These are phyloP conservation scores for Biston stratarius DNA, from an alignment of 2,888 invertebrate genomes.

Conservation along the genomic window DNA sequence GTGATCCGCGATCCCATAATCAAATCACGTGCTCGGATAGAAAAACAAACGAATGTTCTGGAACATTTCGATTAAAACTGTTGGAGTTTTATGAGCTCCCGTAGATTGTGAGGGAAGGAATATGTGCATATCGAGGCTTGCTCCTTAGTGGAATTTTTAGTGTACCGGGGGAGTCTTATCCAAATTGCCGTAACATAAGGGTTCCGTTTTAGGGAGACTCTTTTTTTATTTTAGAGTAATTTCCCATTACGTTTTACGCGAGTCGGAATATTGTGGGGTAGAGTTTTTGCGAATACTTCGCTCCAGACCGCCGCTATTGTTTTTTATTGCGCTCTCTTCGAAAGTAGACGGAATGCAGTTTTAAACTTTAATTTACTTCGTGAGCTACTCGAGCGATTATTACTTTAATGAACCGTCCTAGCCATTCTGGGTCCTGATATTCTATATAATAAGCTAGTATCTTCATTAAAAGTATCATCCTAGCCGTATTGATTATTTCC, in stretches of 20 bases:
- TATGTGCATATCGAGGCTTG: constrained; percentile 75
- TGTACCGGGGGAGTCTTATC: constrained; percentile 76
- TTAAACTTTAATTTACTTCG: constrained; percentile 44
- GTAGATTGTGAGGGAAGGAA: constrained; percentile 60
- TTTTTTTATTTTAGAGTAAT: constrained; percentile 83
- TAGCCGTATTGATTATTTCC: constrained; percentile 24
- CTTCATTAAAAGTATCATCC: constrained; percentile 30
- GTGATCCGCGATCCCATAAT: constrained; percentile 41
- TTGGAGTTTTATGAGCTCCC: constrained; percentile 67
- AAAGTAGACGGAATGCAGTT: constrained; percentile 40
- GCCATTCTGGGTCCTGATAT: background rate
- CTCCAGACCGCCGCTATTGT: constrained; percentile 49
- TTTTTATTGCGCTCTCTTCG: constrained; percentile 50
- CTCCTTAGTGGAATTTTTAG: constrained; percentile 79
- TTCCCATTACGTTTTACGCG: constrained; percentile 82
- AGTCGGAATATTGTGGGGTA: constrained; percentile 71
- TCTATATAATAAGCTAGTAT: constrained; percentile 7
- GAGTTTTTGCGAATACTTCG: constrained; percentile 63
- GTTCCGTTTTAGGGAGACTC: constrained; percentile 68
- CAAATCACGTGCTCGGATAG: constrained; percentile 43
- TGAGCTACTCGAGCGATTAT: constrained; percentile 11
- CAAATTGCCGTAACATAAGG: constrained; percentile 81
- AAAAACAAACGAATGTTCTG: constrained; percentile 41
- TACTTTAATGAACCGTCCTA: background rate
- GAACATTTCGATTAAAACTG: constrained; percentile 67